These are phyloP conservation scores for Probaryconus sp. DNA, from an alignment of 1,140 invertebrate genomes.

Conservation along the genomic window DNA sequence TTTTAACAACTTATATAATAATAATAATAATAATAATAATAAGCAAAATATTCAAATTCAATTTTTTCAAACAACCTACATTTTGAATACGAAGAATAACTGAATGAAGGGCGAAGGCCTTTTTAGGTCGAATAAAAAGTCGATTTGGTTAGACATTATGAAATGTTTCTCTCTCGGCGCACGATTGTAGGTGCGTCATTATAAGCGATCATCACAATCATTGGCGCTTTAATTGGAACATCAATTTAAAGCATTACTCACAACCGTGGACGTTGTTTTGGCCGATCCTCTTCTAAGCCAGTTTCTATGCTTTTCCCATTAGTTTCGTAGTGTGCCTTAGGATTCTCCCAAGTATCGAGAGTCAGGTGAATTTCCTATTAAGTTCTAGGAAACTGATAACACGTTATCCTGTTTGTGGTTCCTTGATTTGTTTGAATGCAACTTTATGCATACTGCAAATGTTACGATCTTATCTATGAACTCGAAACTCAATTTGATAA, in stretches of 20 bases:
- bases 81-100: no score
- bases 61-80: no score
- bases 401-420: not conserved
- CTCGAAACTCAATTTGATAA: slow-evolving; percentile 9
- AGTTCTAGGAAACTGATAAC: not conserved
- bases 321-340: not conserved
- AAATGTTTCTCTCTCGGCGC: not conserved
- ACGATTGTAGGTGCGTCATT: slow-evolving; percentile 1
- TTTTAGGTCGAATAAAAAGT: no score
- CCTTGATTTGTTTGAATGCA: slow-evolving; percentile 10
- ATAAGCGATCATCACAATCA: slow-evolving; percentile 9
- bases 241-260: slow-evolving; percentile 30
- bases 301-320: no score
- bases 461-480: not conserved
- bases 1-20: no score
- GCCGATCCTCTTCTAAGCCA: no score
- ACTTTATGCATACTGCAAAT: not conserved
- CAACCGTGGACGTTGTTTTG: not conserved
- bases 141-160: no score
- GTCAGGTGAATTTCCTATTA: no score
- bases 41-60: no score
- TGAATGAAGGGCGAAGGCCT: no score
- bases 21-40: no score
- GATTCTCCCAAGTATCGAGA: no score
- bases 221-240: slow-evolving; percentile 26